These are phyloP conservation scores for Chaetophractus vellerosus DNA, from an alignment of 2,797 vertebrate species.

Conservation along the genomic window DNA sequence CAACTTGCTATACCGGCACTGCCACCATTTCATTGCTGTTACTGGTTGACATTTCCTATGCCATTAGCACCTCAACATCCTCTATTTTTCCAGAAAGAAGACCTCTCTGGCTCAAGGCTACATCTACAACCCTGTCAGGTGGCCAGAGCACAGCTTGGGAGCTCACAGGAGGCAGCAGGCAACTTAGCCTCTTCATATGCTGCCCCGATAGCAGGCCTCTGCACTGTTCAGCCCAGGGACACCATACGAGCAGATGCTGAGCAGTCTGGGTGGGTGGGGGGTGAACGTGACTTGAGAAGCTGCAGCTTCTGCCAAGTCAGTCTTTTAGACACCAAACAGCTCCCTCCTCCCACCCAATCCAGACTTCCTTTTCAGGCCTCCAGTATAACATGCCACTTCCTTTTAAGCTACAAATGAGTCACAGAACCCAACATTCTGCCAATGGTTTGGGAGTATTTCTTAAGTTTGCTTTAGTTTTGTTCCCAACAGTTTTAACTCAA, in stretches of 20 bases:
- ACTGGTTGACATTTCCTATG: background rate
- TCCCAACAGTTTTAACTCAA: background rate
- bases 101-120: background rate
- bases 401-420: background rate
- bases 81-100: background rate
- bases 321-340: accelerated
- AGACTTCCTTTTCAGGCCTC: background rate
- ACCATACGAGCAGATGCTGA: too few species aligned
- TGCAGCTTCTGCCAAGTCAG: background rate
- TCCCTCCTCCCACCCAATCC: background rate
- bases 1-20: too few species aligned
- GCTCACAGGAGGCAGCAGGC: background rate
- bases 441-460: accelerated
- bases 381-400: background rate
- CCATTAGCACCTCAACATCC: background rate
- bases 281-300: background rate
- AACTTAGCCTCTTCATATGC: too few species aligned
- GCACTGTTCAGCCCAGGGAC: too few species aligned
- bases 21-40: too few species aligned
- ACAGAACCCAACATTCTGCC: background rate
- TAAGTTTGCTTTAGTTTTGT: background rate
- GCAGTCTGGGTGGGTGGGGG: too few species aligned
- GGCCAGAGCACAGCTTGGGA: background rate
- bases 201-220: too few species aligned
- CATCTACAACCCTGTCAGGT: background rate